A percentile compares a stretch with the other conserved stretches of the same genome.
These are phyloP conservation scores for Cheilosia pagana DNA, from an alignment of 2,888 invertebrate species.

Conservation along the genomic window DNA sequence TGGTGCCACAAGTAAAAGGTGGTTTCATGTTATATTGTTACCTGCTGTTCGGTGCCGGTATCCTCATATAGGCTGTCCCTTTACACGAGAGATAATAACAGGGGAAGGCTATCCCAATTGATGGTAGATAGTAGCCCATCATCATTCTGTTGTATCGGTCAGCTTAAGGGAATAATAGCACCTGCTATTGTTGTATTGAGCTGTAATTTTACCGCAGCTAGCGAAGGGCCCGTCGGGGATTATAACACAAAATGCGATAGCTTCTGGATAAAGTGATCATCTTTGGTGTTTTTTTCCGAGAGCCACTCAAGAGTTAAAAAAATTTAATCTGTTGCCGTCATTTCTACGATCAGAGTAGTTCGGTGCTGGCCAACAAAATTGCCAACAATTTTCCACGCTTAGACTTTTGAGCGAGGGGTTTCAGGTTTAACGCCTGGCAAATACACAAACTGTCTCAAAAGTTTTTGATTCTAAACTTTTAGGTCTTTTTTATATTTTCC, in stretches of 20 bases:
- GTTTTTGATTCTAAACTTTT: too few relatives aligned
- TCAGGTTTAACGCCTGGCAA: too few relatives aligned
- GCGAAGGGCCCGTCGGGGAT: constrained; percentile 3
- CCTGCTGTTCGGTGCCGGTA: constrained; percentile 51
- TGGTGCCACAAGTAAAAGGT: constrained; percentile 24
- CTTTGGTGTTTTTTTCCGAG: background rate
- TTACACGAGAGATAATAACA: constrained; percentile 49
- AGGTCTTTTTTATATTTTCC: too few relatives aligned
- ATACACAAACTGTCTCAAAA: too few relatives aligned
- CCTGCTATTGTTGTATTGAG: constrained; percentile 62
- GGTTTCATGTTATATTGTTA: constrained; percentile 6
- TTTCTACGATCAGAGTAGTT: too few relatives aligned
- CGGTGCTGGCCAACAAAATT: too few relatives aligned
- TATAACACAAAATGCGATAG: constrained; percentile 31
- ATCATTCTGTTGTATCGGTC: constrained; percentile 30
- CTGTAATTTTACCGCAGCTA: constrained; percentile 38
- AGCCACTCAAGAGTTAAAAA: too few relatives aligned
- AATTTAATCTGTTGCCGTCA: too few relatives aligned
- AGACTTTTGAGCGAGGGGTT: too few relatives aligned
- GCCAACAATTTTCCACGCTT: too few relatives aligned
- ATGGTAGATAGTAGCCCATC: constrained; percentile 34
- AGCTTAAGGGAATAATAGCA: constrained; percentile 50
- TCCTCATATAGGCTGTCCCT: background rate
- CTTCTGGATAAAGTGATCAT: background rate
- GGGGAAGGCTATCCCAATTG: constrained; percentile 32